Conservation (phyloP, 1,140 invertebrate species). For the Ceratina calcarata region DNA sequence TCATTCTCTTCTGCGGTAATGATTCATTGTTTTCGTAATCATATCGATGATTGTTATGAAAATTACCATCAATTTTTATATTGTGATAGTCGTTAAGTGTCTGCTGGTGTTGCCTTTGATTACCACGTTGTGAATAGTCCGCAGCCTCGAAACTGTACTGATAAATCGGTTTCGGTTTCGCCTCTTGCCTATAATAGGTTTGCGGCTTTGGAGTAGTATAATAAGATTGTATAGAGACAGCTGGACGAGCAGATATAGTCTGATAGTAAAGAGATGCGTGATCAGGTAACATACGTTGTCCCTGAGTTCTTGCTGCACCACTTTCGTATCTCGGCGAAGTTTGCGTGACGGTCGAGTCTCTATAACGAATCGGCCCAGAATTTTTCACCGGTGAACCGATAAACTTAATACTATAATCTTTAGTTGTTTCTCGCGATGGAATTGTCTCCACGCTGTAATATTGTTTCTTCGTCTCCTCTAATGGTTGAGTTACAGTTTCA, state of each 20-base stretch:
- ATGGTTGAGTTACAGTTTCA: conserved; percentile 50
- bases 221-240: conserved; percentile 76
- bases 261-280: conserved; percentile 74
- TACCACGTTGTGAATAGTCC: conserved; percentile 74
- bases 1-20: conserved; percentile 37
- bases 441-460: conserved; percentile 70
- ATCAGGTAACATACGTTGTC: conserved; percentile 68
- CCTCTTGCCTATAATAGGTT: conserved; percentile 61
- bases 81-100: conserved; percentile 67
- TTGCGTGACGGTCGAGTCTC: conserved; percentile 38
- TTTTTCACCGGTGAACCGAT: conserved; percentile 69
- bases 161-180: conserved; percentile 82
- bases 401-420: conserved; percentile 68
- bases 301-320: conserved; percentile 57
- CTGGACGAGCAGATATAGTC: conserved; percentile 61
- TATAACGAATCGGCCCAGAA: conserved; percentile 66
- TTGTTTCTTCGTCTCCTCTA: conserved; percentile 59
- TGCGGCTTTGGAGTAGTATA: conserved; percentile 70
- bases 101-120: conserved; percentile 58
- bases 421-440: conserved; percentile 59
- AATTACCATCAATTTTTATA: conserved; percentile 28
- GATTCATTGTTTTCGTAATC: conserved; percentile 63
- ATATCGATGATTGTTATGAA: conserved; percentile 59
- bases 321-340: conserved; percentile 46
- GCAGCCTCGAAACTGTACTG: conserved; percentile 83